Percentiles rank a stretch among this genome's conserved stretches.
Evolutionary conservation across 2,888 invertebrate species (phyloP).

Genomic region (Dendrolimus houi): DNA sequence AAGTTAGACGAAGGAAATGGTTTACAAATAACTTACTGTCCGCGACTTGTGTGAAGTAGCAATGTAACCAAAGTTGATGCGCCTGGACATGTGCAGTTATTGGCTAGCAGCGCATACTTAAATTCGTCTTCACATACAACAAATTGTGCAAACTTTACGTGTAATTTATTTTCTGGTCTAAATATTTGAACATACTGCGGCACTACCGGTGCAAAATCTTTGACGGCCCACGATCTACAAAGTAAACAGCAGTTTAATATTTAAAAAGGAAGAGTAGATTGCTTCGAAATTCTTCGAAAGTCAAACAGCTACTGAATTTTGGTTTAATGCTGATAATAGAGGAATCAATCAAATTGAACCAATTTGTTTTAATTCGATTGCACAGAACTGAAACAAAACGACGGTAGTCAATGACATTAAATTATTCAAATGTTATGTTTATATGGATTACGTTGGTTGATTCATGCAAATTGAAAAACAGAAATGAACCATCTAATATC

Average conservation of each 20-base stretch:
- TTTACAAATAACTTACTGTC: slow-evolving; percentile 86
- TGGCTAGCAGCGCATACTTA: slow-evolving; percentile 97
- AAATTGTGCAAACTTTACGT: slow-evolving; percentile 99
- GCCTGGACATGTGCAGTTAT: slow-evolving; percentile 98
- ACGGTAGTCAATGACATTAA: no score
- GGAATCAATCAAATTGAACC: no score
- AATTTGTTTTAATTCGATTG: no score
- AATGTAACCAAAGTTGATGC: slow-evolving; percentile 97
- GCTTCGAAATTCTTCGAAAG: no score
- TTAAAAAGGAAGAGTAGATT: no score
- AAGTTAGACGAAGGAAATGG: not conserved
- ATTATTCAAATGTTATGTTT: no score
- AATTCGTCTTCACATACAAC: slow-evolving; percentile 99
- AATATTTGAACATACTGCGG: slow-evolving; percentile 99
- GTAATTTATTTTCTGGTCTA: slow-evolving; percentile 98
- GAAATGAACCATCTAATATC: no score
- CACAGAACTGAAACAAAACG: no score
- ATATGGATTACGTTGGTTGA: no score
- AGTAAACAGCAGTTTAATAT: not conserved
- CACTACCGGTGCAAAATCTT: slow-evolving; percentile 97
- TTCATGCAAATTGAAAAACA: no score
- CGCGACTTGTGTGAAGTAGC: slow-evolving; percentile 95
- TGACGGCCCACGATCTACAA: slow-evolving; percentile 95
- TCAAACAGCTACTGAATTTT: no score
- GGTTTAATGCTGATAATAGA: no score